Percentiles rank a stretch among this genome's conserved stretches.
phyloP scores from a whole-genome alignment of 2,113 vertebrate genomes.

The Cyprinodon tularosa region DNA sequence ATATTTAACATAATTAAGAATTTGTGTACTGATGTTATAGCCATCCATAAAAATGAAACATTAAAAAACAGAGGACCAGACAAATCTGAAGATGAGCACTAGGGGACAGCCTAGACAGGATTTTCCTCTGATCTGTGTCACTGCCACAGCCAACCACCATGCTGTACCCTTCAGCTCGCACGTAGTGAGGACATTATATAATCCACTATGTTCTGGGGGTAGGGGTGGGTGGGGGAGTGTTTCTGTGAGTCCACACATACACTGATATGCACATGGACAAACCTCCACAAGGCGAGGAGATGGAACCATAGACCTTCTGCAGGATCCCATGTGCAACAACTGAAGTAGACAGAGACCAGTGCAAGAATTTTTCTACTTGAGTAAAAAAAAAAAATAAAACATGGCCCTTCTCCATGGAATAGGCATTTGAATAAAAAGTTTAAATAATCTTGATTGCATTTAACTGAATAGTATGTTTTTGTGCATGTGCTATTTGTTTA shows the following conservation, averaged over 20 bases:
- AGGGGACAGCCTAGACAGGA: slow-evolving; percentile 31
- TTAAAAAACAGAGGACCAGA: slow-evolving; percentile 1
- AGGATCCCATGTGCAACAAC: not conserved
- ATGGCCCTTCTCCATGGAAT: not conserved
- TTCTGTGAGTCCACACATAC: slow-evolving; percentile 32
- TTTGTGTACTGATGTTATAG: not conserved
- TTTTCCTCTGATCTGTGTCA: slow-evolving; percentile 48
- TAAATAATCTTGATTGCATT: no score
- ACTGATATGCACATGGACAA: slow-evolving; percentile 6
- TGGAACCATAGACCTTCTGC: slow-evolving; percentile 2
- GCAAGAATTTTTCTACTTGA: not conserved
- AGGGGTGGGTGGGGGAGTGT: slow-evolving; percentile 41
- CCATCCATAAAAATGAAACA: not conserved
- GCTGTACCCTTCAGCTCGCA: slow-evolving; percentile 63
- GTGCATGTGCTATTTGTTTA: no score
- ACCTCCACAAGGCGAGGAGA: slow-evolving; percentile 9
- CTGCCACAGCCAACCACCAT: slow-evolving; percentile 64
- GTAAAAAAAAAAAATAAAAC: no score
- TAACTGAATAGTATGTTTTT: no score
- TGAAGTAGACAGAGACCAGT: not conserved
- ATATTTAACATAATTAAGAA: not conserved
- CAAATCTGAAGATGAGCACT: slow-evolving; percentile 23
- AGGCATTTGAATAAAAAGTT: not conserved
- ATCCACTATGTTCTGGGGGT: slow-evolving; percentile 49
- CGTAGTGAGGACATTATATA: slow-evolving; percentile 71